Conservation (phyloP, 1,140 invertebrate species). For the Tyrophagus putrescentiae region DNA sequence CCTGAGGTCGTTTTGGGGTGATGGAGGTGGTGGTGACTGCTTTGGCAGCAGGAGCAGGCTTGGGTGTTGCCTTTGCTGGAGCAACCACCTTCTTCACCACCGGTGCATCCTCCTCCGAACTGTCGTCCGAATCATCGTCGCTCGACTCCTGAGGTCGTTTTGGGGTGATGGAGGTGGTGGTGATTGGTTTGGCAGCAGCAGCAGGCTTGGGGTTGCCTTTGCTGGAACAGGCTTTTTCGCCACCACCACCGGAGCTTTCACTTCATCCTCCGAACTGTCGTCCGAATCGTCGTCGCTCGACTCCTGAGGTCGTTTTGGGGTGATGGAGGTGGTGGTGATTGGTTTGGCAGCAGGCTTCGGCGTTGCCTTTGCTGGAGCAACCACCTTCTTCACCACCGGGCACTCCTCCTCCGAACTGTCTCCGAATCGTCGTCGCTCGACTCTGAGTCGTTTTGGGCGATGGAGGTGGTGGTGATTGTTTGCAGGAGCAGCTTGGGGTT, state of each 20-base stretch:
- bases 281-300: slow-evolving; percentile 12
- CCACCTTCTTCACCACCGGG: not conserved
- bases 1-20: not conserved
- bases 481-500: not conserved
- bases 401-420: not conserved
- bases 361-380: not conserved
- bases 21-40: not conserved
- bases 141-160: slow-evolving; percentile 2
- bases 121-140: slow-evolving; percentile 1
- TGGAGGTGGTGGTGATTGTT: not conserved
- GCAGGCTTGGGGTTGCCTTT: slow-evolving; percentile 7
- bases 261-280: slow-evolving; percentile 14
- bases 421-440: not conserved
- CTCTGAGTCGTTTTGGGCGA: not conserved
- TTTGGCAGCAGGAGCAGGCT: not conserved
- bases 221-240: not conserved
- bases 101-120: not conserved
- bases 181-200: not conserved
- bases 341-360: not conserved
- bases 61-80: not conserved
- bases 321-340: not conserved
- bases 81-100: not conserved
- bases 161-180: not conserved
- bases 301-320: slow-evolving; percentile 4
- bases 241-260: not conserved